A percentile compares a stretch with the other conserved stretches of the same genome.
These are phyloP conservation scores for Morpho deidamia DNA, from an alignment of 2,888 invertebrate species.

Conservation along the genomic window DNA sequence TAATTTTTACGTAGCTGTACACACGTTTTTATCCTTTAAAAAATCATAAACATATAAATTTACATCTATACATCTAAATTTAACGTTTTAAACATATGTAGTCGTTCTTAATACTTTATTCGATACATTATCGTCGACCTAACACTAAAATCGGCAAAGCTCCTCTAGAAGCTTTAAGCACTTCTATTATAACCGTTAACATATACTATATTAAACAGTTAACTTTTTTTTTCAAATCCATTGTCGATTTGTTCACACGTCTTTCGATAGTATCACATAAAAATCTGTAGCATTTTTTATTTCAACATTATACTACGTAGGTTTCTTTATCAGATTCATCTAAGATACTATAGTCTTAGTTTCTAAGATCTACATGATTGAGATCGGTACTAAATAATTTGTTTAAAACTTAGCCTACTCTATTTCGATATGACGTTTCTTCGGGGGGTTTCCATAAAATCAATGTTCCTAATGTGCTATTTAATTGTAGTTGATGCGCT, in stretches of 20 bases:
- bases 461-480: slow-evolving; percentile 3
- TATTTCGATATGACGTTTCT: slow-evolving; percentile 21
- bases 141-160: slow-evolving; percentile 23
- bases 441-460: slow-evolving; percentile 11
- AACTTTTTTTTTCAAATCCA: not conserved
- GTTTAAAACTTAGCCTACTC: slow-evolving; percentile 12
- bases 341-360: slow-evolving; percentile 14
- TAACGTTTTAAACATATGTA: slow-evolving; percentile 20
- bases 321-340: not conserved
- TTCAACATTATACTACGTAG: too few species aligned
- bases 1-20: not conserved
- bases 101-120: slow-evolving; percentile 7
- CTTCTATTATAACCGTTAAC: slow-evolving; percentile 11
- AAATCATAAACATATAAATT: slow-evolving; percentile 2
- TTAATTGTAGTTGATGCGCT: not conserved
- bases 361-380: slow-evolving; percentile 12
- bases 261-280: slow-evolving; percentile 15
- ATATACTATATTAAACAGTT: not conserved
- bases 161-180: slow-evolving; percentile 26
- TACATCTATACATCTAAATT: slow-evolving; percentile 12
- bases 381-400: slow-evolving; percentile 7
- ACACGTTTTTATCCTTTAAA: slow-evolving; percentile 2
- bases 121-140: slow-evolving; percentile 15
- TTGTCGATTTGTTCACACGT: slow-evolving; percentile 10
- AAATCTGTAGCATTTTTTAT: not conserved